These are phyloP conservation scores for Zonotrichia albicollis DNA, from an alignment of 2,797 vertebrate species.

Conservation along the genomic window DNA sequence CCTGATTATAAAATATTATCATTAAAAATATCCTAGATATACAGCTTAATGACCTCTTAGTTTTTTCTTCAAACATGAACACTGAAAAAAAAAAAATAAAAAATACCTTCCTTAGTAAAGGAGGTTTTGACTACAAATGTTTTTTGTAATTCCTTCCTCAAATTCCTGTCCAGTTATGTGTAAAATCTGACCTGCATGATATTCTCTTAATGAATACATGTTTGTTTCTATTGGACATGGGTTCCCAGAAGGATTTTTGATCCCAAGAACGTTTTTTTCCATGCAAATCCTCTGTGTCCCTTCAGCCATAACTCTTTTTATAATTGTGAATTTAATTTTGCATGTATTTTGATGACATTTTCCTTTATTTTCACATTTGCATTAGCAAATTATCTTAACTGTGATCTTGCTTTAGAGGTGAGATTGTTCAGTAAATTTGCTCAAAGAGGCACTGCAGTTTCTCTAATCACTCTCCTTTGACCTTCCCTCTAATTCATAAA, in stretches of 20 bases:
- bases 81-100: background rate
- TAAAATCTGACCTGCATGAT: background rate
- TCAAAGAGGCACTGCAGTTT: background rate
- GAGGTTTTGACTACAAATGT: fast-evolving
- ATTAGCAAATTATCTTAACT: background rate
- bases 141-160: background rate
- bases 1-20: background rate
- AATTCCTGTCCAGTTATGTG: background rate
- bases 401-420: background rate
- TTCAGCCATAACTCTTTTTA: background rate
- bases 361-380: background rate
- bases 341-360: background rate
- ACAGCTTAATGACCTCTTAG: background rate
- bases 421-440: background rate
- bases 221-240: background rate
- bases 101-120: background rate
- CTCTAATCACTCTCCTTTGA: background rate
- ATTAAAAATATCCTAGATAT: background rate
- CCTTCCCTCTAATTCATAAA: background rate
- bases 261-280: background rate
- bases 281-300: background rate
- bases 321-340: background rate
- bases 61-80: background rate
- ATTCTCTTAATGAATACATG: fast-evolving
- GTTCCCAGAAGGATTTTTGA: background rate